Evolutionary conservation across 2,113 vertebrate genomes (phyloP), one percentile per base, ranked within the genome.

Genomic region (Scolopax mira): DNA sequence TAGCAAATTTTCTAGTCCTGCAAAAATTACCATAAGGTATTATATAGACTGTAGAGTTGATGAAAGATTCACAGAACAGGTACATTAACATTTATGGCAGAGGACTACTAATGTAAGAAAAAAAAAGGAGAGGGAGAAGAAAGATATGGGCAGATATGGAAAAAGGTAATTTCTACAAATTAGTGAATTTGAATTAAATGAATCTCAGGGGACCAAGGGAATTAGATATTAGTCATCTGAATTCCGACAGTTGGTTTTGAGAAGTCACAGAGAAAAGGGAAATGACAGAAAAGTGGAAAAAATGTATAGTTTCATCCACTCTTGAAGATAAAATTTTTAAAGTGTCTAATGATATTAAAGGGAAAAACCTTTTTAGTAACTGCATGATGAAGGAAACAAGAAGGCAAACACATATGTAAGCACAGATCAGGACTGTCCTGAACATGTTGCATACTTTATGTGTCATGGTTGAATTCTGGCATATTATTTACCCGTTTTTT

Each of bases 171-270:
- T 89, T 89, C 80, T 72, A 61, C 44, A 72, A 89, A 87, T 92
- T 87, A 91, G 37, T 44, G 70, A 90, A 78, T 86, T 81, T 89
- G 55, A 89, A 92, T 92, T 67, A 84, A 93, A 92, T 49, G 3
- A 79, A 81, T 71, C 48, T 78, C 69, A 87, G 65, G 61, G 31
- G 70, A n/a, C 65, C 28, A 69, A 67, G 39, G 16, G 48, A 94
- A 95, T 87, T 85, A 79, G 39, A 27, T 65, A 79, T 95, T 89
- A 89, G 77, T 91, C 57, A 92, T 89, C 69, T 89, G 89, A 90
- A 90, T 84, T 87, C 52, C 94, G 83, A 93, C 51, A 78, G n/a
- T 27, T 94, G 44, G 35, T 81, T 92, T 93, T 84, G 46, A 92
- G 52, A 94, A 94, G 77, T 69, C 55, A 80, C 12, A 52, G 41